Base-by-base conservation (phyloP, 2,888 invertebrate species). In the Acronicta psi region DNA sequence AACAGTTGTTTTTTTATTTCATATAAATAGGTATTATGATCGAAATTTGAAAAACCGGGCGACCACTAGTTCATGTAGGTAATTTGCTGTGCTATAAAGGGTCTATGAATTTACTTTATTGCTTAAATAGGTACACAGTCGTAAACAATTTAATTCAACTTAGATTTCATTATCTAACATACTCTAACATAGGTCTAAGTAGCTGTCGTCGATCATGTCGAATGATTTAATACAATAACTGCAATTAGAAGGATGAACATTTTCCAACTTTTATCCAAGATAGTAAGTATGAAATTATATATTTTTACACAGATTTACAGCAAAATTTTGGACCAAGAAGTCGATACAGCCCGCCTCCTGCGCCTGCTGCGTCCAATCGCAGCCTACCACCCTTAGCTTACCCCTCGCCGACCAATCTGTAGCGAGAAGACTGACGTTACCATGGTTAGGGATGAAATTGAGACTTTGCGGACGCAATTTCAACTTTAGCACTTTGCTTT, bases 321-420 rank as follows among this genome's bases (percentile, higher is more conserved):
- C 54, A 71, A 75, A 77, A 69, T 77, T 75, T 81, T 74, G 78
- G 77, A 79, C 69, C 70, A 77, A 77, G 75, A 74, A 85, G 80
- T 88, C 86, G 82, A 86, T 84, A 86, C 56, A 41, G 38, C 73
- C 84, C 93, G 87, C 94, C 94, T 83, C 59, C 59, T 81, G 82
- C 83, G 82, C 79, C 89, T 60, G 86, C 85, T 91, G 90, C 69
- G 71, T 45, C 94, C 91, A 94, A 94, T 93, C 82, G 80, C 60
- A 64, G 50, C 17, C 11, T 16, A 53, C 80, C 85, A 84, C 85
- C 87, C 87, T 82, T 69, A 69, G 69, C 64, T 80, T 83, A 82
- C 89, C 88, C 86, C 69, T 57, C 46, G 53, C 40, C 63, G 47
- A 36, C 94, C 92, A 94, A 93, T 93, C 79, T 75, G 40, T 52